Base-by-base conservation (phyloP, 1,140 invertebrate genomes). In the Drosophila sturtevanti region DNA sequence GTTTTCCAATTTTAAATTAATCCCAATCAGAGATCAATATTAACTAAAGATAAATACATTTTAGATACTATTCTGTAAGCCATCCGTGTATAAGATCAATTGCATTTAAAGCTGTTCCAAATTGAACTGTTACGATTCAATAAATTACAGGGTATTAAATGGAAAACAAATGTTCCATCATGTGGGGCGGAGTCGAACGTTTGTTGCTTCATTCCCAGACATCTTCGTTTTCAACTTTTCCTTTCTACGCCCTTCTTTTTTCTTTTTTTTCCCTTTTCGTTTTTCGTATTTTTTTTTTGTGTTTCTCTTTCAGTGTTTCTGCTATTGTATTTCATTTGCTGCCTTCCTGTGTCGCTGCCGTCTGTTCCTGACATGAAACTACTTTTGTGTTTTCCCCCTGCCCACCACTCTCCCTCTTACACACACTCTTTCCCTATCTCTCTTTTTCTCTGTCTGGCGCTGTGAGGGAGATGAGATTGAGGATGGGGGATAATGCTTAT, bases 401-500 rank as follows among this genome's bases (percentile, higher is more conserved):
- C n/a, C n/a, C n/a, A n/a, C n/a, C n/a, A n/a, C n/a, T 31, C 2
- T 4, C 22, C 22, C 22, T 31, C 27, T 6, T 4, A 4, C 27
- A 31, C 27, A 31, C 37, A 16, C 44, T 48, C 41, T 21, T 9
- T 10, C 9, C 1, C 41, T 44, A 14, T 11, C 7, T 3, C 9
- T 18, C 1, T 18, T 14, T 44, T 4, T 1, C 38, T 2, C 41
- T 44, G 41, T 44, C 41, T 48, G 41, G 18, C 16, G 9, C 3
- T 31, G 27, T 4, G 0, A 31, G 7, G 41, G 11, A 16, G 41
- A 16, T 31, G 16, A 0, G 18, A 10, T 41, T 2, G 31, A 48
- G 61, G 59, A 24, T 51, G 70, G 16, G 27, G 37, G n/a, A 54
- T 55, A 61, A 66, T 79, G 79, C 75, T 81, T 76, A 79, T 86